Base-by-base conservation (phyloP, 2,888 invertebrate genomes). In the Xylota segnis region DNA sequence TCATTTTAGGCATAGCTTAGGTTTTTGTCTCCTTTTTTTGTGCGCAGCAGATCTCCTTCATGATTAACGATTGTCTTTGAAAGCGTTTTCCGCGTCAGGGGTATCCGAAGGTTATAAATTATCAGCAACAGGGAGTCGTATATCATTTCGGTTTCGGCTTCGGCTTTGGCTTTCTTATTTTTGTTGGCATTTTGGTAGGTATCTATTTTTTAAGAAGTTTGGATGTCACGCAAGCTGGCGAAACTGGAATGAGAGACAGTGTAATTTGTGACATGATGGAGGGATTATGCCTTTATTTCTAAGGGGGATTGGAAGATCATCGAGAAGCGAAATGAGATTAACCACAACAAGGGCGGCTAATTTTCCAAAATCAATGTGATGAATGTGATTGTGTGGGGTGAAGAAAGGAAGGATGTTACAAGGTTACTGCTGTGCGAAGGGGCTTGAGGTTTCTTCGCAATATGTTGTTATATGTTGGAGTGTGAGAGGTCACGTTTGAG, bases 81-180 rank as follows among this genome's bases (percentile, higher is more conserved):
- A 63, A 68, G 74, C 61, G 47, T 74, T 78, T 61, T 68, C 65
- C 54, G 70, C 83, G 47, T 27, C 34, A 18, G 54, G 50, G 12
- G 52, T 47, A 78, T 66, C 54, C 63, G 66, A 61, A 50, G 68
- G 79, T 68, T 79, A 79, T 83, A 83, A 83, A 83, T 83, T 79
- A 83, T 74, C 83, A 79, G 83, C 83, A 79, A 74, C 83, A 79
- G 79, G 74, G 63, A 79, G 79, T 74, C 79, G 74, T 83, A 83
- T 63, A 83, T 83, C 83, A 83, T 61, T 54, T 78, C 54, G 56
- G n/a, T n/a, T n/a, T n/a, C n/a, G n/a, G n/a, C n/a, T n/a, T n/a
- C n/a, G n/a, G n/a, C n/a, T n/a, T n/a, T n/a, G n/a, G 54, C 32
- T 66, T 66, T 27, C 43, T 9, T 65, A 45, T 43, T 52, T 52